Evolutionary conservation across 2,797 vertebrate species (phyloP), one percentile per base, ranked within the genome.

Genomic region (Lepilemur septentrionalis): DNA sequence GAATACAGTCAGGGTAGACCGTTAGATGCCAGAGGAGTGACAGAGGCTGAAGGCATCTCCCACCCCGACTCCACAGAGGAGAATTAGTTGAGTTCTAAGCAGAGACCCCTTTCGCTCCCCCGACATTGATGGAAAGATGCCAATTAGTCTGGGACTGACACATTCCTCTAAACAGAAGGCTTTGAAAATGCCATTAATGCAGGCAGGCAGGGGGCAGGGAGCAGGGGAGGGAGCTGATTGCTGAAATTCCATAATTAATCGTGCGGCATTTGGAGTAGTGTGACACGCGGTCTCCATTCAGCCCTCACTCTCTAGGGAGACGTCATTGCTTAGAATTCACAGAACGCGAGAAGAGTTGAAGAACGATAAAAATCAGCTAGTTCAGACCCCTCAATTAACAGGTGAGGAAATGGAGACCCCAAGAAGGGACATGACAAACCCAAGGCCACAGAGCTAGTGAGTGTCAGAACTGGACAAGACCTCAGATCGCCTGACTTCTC

Each of bases 211-310:
- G 92, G 93, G 95, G 87, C 87, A 93, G 3, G 90, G 72, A 89
- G 82, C n/a, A 48, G 63, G 43, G 75, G 70, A 87, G 52, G 55
- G 65, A 95, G 94, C 50, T 94, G 88, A 91, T 75, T 97, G 97
- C 95, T 95, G 89, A 69, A 75, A 95, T 91, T 97, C 95, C 96
- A 75, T 97, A 92, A 97, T 97, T 98, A 97, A 98, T 97, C 94
- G 88, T 97, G 67, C 97, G 97, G 97, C 97, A 97, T 98, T 97
- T 98, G 95, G 92, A 98, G 92, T 93, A 87, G 88, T 94, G 90
- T 98, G 98, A 97, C 95, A 94, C 57, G 73, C 93, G 84, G 81
- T 90, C 97, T 97, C 96, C 15, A 83, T 69, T 87, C 85, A 87
- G 52, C 28, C 59, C 65, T 76, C n/a, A 46, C 8, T 93, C 91